These are phyloP conservation scores for Melanotaenia pygmaea DNA, from an alignment of 2,797 vertebrate species.

Conservation along the genomic window DNA sequence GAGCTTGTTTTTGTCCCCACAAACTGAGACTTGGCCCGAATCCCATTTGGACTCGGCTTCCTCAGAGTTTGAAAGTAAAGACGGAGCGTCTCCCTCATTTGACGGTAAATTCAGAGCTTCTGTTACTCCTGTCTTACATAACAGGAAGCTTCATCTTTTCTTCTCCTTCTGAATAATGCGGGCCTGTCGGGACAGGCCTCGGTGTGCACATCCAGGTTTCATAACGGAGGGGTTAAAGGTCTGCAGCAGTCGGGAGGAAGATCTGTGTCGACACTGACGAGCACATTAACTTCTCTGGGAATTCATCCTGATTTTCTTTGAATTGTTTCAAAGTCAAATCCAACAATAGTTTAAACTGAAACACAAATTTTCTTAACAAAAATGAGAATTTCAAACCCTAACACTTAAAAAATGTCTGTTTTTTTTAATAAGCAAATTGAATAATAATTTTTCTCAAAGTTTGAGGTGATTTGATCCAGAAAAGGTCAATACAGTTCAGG, in stretches of 20 bases:
- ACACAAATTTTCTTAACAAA: neutral
- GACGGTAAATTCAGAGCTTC: neutral
- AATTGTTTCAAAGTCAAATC: no score
- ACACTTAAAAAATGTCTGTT: neutral
- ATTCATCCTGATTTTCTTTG: neutral
- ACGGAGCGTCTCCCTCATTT: neutral
- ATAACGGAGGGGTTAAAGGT: conserved; percentile 22
- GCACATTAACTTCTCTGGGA: neutral
- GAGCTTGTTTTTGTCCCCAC: neutral
- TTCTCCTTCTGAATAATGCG: neutral
- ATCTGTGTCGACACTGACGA: neutral
- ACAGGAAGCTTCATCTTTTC: conserved; percentile 5
- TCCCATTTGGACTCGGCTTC: neutral
- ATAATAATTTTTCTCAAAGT: no score
- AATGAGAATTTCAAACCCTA: neutral
- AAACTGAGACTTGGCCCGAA: neutral
- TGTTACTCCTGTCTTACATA: neutral
- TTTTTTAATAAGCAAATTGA: no score
- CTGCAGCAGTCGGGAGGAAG: neutral
- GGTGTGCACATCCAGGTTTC: conserved; percentile 9
- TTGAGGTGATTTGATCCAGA: no score
- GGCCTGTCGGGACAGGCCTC: conserved; percentile 36
- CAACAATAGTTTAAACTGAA: neutral
- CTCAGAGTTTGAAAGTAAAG: neutral
- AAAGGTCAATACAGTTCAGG: no score